Evolutionary conservation across 2,888 invertebrate genomes (phyloP).

Genomic region (Trisateles emortualis): DNA sequence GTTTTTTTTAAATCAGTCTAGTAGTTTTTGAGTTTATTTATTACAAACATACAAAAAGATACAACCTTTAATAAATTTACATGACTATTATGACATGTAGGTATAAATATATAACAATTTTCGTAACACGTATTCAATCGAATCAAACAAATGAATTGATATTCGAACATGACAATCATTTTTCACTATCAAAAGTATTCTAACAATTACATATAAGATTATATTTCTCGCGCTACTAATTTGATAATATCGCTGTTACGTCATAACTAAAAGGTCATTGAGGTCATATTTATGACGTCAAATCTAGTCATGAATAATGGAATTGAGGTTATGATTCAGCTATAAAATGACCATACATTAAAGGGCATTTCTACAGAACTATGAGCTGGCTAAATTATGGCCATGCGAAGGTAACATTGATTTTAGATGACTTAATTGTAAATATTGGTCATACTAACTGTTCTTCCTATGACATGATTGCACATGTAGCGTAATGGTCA

Average conservation of each 20-base stretch:
- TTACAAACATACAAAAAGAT: no score
- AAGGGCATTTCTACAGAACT: constrained; percentile 57
- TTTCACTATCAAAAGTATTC: neutral
- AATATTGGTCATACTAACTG: neutral
- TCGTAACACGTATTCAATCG: neutral
- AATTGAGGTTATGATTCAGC: constrained; percentile 61
- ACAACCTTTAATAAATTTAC: neutral
- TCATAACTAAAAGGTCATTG: constrained; percentile 59
- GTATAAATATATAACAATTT: neutral
- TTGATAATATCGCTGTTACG: constrained; percentile 31
- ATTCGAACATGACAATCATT: neutral
- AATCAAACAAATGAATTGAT: neutral
- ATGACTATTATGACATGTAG: neutral
- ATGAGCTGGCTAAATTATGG: constrained; percentile 8
- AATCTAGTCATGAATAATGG: constrained; percentile 49
- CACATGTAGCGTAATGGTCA: no score
- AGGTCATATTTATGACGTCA: constrained; percentile 61
- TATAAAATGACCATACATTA: constrained; percentile 56
- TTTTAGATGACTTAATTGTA: neutral
- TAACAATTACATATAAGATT: neutral
- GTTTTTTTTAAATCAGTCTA: no score
- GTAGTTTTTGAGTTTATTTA: no score
- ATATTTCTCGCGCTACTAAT: constrained; percentile 10
- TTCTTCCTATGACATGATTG: neutral
- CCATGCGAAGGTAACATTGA: constrained; percentile 32